Base-by-base conservation (phyloP, 2,797 vertebrate genomes). In the Anguilla anguilla region DNA sequence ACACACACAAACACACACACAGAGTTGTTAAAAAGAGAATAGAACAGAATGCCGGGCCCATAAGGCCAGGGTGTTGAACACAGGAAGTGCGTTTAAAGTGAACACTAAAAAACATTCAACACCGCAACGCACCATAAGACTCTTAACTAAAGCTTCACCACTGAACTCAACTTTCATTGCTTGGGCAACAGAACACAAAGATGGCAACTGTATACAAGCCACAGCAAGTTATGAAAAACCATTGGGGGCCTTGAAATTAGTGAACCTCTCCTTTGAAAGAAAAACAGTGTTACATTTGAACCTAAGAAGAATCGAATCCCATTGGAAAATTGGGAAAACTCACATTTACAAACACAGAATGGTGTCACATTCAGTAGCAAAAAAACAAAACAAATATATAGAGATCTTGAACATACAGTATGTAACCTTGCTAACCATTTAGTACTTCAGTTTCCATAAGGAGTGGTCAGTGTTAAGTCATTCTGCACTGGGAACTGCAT, bases 1-100 rank as follows among this genome's bases (percentile, higher is more conserved):
- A 86, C 72, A 49, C 81, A 89, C 87, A 84, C 87, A 85, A 83
- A 86, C 86, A 83, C 46, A 83, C 86, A 88, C 43, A 85, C 86
- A 87, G 77, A 85, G 85, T 15, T 5, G 28, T 31, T 43, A 31
- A 57, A 28, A 90, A 88, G 88, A 88, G 81, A 81, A 22, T 22
- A 85, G 31, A 85, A 87, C 61, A 67, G 61, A 67, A 67, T 67
- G 13, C 22, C 19, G 39, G 22, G 0, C 46, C n/a, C 35, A 43
- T 64, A 39, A 31, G 35, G 84, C 15, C 11, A 49, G 39, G n/a
- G 61, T 67, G 61, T 19, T 87, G 53, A 77, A 61, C 82, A 22
- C 31, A 19, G 69, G n/a, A 72, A 43, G 74, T 43, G 11, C 13
- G 31, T 46, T 79, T 39, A 79, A 79, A 79, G 15, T 13, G 31